Percentiles rank a stretch among this genome's conserved stretches.
Conservation (phyloP, 2,113 vertebrate species). For the Apeltes quadracus region DNA sequence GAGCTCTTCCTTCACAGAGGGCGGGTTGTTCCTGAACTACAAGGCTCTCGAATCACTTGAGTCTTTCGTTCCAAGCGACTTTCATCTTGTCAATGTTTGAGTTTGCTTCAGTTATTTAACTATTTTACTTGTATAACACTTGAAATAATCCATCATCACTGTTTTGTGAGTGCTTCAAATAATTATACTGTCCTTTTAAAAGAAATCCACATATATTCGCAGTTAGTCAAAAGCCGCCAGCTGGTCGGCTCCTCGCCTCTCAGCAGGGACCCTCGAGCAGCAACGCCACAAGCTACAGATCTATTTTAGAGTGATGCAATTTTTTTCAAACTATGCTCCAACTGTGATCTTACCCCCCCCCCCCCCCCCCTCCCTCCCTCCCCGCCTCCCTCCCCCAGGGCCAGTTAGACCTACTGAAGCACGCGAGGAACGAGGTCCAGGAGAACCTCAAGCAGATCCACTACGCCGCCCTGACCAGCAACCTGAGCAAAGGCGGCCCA, state of each 20-base stretch:
- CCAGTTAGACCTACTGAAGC: conserved; percentile 95
- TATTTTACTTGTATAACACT: not conserved
- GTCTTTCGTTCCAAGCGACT: not conserved
- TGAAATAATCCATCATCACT: no score
- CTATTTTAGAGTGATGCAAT: not conserved
- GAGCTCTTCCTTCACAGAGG: conserved; percentile 25
- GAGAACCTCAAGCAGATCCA: conserved; percentile 98
- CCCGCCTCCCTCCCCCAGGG: conserved; percentile 80
- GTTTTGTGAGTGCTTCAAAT: no score
- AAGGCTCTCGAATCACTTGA: not conserved
- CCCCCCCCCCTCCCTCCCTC: no score
- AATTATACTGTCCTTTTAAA: no score
- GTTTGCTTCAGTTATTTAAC: not conserved
- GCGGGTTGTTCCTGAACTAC: no score
- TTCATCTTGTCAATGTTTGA: not conserved
- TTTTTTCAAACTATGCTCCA: not conserved
- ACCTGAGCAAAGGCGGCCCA: conserved; percentile 85
- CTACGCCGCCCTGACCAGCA: conserved; percentile 89
- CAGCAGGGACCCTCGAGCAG: no score
- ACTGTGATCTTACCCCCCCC: conserved; percentile 38
- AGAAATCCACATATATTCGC: no score
- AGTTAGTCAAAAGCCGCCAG: no score
- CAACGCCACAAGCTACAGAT: not conserved
- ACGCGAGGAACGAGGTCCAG: conserved; percentile 91
- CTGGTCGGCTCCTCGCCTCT: no score